phyloP scores from a whole-genome alignment of 1,140 invertebrate species.

The Temnothorax curvispinosus region DNA sequence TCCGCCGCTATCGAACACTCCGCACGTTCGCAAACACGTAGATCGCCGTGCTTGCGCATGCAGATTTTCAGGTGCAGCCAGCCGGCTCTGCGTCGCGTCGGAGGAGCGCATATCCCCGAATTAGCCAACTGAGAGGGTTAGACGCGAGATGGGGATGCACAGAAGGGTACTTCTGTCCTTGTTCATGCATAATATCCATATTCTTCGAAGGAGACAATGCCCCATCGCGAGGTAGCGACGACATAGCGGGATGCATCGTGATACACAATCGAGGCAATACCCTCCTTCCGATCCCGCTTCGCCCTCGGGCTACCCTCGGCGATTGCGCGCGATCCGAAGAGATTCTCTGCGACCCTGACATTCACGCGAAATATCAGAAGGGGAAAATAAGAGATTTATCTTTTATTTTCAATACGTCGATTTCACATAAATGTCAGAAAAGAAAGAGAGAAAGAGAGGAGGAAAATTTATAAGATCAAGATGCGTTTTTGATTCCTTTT shows the following conservation, averaged over 20 bases:
- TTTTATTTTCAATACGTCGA: not conserved
- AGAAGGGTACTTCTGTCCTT: conserved; percentile 68
- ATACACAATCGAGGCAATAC: conserved; percentile 69
- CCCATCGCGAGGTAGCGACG: conserved; percentile 76
- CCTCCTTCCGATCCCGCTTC: conserved; percentile 73
- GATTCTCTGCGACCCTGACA: not conserved
- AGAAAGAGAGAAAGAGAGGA: not conserved
- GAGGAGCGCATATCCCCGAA: conserved; percentile 51
- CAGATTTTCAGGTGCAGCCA: conserved; percentile 66
- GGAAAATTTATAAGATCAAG: not conserved
- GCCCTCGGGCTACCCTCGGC: conserved; percentile 71
- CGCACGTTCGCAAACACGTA: conserved; percentile 67
- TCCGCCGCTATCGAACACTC: conserved; percentile 62
- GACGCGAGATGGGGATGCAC: not conserved
- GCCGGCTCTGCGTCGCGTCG: not conserved
- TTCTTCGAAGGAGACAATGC: conserved; percentile 79
- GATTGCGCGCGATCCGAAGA: conserved; percentile 45
- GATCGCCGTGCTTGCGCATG: conserved; percentile 70
- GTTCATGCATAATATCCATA: conserved; percentile 81
- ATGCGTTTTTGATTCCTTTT: not conserved
- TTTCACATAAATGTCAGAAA: not conserved
- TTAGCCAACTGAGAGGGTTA: conserved; percentile 44
- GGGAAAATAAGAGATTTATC: not conserved
- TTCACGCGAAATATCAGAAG: not conserved
- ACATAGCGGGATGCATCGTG: conserved; percentile 59